Percentiles rank a stretch among this genome's conserved stretches.
phyloP scores from a whole-genome alignment of 2,797 vertebrate species.

The Neopelma chrysocephalum region DNA sequence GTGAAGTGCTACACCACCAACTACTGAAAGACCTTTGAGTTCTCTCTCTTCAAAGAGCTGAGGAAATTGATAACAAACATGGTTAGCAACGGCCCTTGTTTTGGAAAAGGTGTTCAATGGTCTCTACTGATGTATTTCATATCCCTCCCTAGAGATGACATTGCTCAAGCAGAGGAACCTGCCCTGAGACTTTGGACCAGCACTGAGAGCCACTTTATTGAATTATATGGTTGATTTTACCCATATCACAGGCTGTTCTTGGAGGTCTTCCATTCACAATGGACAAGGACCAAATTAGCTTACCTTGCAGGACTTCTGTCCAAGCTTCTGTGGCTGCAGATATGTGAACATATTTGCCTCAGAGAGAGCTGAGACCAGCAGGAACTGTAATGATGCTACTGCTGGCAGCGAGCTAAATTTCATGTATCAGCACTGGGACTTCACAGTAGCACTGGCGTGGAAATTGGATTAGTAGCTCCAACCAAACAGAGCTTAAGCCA shows the following conservation, averaged over 20 bases:
- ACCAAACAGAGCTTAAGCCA: neutral
- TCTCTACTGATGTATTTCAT: neutral
- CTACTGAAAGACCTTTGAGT: neutral
- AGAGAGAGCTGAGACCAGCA: neutral
- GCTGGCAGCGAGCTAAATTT: neutral
- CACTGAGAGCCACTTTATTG: neutral
- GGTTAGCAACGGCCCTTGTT: neutral
- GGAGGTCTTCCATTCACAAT: neutral
- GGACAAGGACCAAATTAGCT: neutral
- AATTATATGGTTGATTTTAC: neutral
- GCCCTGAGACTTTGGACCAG: neutral
- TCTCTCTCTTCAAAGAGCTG: neutral
- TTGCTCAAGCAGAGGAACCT: neutral
- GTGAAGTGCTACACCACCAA: neutral
- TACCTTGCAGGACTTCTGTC: neutral
- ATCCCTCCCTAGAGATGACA: neutral
- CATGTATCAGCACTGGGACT: neutral
- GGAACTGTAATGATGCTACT: fast-evolving
- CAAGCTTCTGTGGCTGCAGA: constrained; percentile 13
- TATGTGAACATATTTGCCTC: neutral
- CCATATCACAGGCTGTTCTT: neutral
- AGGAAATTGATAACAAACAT: neutral
- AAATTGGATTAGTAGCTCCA: constrained; percentile 22
- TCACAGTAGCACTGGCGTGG: neutral
- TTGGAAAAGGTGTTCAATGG: neutral